These are phyloP conservation scores for Taphrorychus bicolor DNA, from an alignment of 2,888 invertebrate genomes.

Conservation along the genomic window DNA sequence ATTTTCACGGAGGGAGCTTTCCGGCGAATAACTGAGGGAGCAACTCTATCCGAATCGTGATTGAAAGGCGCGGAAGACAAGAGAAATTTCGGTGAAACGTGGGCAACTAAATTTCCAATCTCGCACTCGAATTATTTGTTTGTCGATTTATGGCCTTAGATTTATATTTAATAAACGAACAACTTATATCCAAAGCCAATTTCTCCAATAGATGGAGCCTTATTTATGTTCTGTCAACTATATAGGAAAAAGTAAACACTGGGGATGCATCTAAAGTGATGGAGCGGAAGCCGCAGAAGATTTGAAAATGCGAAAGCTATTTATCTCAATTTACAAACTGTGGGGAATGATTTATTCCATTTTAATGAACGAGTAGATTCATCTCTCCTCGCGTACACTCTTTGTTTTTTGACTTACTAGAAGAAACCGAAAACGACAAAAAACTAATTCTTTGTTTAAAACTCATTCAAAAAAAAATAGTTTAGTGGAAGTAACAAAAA, in stretches of 20 bases:
- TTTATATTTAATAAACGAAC: too few relatives aligned
- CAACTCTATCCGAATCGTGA: conserved; percentile 4
- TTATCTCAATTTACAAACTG: background rate
- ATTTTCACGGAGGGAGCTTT: conserved; percentile 43
- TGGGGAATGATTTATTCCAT: conserved; percentile 1
- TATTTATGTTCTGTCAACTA: background rate
- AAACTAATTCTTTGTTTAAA: too few relatives aligned
- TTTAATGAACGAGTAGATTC: conserved; percentile 3
- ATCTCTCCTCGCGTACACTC: too few relatives aligned
- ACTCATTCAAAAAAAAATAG: too few relatives aligned
- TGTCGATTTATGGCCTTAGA: background rate
- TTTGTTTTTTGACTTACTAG: too few relatives aligned
- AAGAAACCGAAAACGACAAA: too few relatives aligned
- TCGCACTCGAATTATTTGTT: background rate
- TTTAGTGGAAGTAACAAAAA: too few relatives aligned
- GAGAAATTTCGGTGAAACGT: background rate
- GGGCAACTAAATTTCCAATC: background rate
- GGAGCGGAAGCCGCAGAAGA: background rate
- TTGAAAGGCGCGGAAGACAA: conserved; percentile 11
- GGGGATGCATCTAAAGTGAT: background rate
- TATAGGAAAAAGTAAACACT: too few relatives aligned
- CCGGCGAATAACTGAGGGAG: conserved; percentile 11
- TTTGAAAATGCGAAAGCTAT: background rate
- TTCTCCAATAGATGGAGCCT: background rate
- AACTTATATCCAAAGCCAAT: background rate